phyloP scores from a whole-genome alignment of 2,888 invertebrate species.

The Ophion costatus region DNA sequence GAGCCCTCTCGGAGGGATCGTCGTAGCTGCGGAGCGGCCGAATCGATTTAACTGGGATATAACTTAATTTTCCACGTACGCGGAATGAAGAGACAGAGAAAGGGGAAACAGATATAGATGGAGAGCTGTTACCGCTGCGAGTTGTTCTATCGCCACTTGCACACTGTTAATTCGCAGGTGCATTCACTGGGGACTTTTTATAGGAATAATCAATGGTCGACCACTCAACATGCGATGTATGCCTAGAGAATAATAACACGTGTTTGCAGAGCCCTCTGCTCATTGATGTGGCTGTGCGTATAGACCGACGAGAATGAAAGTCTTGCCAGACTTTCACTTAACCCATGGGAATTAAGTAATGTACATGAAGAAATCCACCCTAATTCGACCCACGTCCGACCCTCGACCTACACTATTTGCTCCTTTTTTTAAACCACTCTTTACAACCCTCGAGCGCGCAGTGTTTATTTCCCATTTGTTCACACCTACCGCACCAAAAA shows the following conservation, averaged over 20 bases:
- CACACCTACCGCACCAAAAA: background rate
- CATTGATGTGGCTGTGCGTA: constrained; percentile 28
- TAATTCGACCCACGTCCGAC: background rate
- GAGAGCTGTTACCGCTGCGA: constrained; percentile 13
- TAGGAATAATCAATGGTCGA: constrained; percentile 57
- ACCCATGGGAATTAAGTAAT: constrained; percentile 21
- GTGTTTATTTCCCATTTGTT: background rate
- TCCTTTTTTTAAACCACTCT: background rate
- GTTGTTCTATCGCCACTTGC: constrained; percentile 25
- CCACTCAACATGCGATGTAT: constrained; percentile 10
- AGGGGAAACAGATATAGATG: background rate
- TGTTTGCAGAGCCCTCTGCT: constrained; percentile 33
- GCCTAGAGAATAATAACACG: constrained; percentile 58
- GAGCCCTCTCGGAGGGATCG: constrained; percentile 1
- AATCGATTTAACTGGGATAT: constrained; percentile 42
- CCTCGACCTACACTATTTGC: background rate
- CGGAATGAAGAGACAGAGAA: constrained; percentile 26
- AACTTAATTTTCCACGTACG: constrained; percentile 56
- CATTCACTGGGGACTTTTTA: constrained; percentile 49
- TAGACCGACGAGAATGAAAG: constrained; percentile 36
- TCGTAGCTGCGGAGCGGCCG: constrained; percentile 13
- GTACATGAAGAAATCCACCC: background rate
- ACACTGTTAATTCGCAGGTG: constrained; percentile 54
- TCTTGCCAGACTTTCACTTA: constrained; percentile 5
- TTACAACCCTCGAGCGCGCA: background rate